Evolutionary conservation across 2,888 invertebrate species (phyloP), one percentile per base, ranked within the genome.

Genomic region (Monochamus alternatus): DNA sequence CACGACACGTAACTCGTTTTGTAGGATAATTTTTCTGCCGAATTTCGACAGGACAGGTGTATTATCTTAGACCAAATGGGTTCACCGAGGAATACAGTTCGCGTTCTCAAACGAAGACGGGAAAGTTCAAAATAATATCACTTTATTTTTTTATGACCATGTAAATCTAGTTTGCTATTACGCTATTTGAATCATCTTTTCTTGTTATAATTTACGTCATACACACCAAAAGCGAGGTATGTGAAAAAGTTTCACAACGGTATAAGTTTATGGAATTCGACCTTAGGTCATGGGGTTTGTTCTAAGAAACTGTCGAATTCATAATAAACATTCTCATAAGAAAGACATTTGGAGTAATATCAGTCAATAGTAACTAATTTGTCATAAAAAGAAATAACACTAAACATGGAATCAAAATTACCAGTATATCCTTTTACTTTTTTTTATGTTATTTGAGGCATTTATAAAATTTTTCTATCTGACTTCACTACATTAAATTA

Each of bases 1-100:
- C 38, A 63, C 62, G n/a, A 63, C 62, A 63, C 14, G 31, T 63
- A 63, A 63, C 62, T 43, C n/a, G 62, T 63, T 63, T 63, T 43
- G 38, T 63, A 14, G 14, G 62, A 9, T 38, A 63, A 63, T 63
- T 63, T 63, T 63, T 63, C 38, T 22, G 43, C 62, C 38, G 43
- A 63, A 63, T 63, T 63, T 63, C 32, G 43, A 63, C 38, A 43
- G 62, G n/a, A 63, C 62, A 7, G 5, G 22, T 31, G 43, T 63
- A 63, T 63, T 63, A 63, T 63, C 62, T 43, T 38, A 63, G 38
- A 63, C 38, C n/a, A 38, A 63, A 43, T 63, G 62, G 43, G 62
- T 47, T 47, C 12, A 12, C 47, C 5, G 10, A 9, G 9, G 47
- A 7, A 12, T 38, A 38, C 38, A 47, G 12, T 47, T 47, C 9